Conservation (phyloP, 2,113 vertebrate species). For the Scortum barcoo region DNA sequence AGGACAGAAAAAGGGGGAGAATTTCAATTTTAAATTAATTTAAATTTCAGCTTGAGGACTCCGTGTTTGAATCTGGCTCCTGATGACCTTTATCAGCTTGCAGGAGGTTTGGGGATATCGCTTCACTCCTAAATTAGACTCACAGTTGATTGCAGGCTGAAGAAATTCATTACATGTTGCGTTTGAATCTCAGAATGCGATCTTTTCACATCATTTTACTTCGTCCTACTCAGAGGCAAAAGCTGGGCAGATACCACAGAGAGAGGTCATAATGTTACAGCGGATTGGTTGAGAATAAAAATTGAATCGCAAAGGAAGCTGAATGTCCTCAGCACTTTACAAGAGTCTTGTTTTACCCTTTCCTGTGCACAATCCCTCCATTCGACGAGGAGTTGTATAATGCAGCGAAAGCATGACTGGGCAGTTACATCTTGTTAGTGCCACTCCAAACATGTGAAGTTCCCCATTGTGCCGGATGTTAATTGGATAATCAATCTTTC, state of each 20-base stretch:
- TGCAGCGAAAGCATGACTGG: conserved; percentile 25
- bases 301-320: not conserved
- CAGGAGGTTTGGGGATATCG: not conserved
- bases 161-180: not conserved
- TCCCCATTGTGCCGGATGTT: conserved; percentile 66
- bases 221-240: not conserved
- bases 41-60: not conserved
- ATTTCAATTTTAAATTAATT: not conserved
- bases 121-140: not conserved
- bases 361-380: not conserved
- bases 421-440: conserved; percentile 78
- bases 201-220: not conserved
- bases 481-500: conserved; percentile 83
- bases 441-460: conserved; percentile 42
- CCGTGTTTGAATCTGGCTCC: not conserved
- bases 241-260: not conserved
- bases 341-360: not conserved
- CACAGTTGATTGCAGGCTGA: not conserved
- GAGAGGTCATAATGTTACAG: not conserved
- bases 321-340: not conserved
- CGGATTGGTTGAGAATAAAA: not conserved
- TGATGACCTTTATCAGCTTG: not conserved
- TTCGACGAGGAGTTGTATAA: conserved; percentile 2
- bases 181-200: not conserved
- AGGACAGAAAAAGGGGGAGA: not conserved